Conservation (phyloP, 2,797 vertebrate genomes). For the Gambelia wislizenii region DNA sequence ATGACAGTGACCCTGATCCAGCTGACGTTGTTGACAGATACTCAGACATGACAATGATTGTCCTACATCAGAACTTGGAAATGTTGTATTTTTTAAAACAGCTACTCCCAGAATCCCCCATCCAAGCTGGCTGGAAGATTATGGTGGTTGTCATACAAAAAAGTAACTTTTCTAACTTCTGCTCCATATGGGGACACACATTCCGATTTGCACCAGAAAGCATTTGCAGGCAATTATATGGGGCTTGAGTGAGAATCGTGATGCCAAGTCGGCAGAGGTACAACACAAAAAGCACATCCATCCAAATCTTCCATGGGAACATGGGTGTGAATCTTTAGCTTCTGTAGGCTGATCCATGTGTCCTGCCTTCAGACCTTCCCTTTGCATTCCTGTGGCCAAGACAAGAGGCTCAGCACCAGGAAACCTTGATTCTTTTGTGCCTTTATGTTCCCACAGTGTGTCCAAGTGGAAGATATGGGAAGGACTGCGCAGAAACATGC, state of each 20-base stretch:
- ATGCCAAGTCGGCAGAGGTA: background rate
- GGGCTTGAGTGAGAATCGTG: background rate
- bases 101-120: too few species aligned
- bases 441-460: constrained; percentile 84
- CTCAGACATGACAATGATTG: too few species aligned
- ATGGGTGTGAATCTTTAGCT: background rate
- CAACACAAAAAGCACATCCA: too few species aligned
- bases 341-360: background rate
- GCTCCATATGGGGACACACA: too few species aligned
- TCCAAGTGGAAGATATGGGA: constrained; percentile 89
- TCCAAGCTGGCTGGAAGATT: too few species aligned
- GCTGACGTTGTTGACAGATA: background rate
- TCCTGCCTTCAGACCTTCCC: background rate
- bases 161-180: too few species aligned
- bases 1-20: background rate
- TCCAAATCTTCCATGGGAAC: too few species aligned
- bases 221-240: background rate
- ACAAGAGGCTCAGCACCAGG: background rate
- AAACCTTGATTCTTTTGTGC: constrained; percentile 16
- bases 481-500: constrained; percentile 89
- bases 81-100: too few species aligned
- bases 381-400: background rate
- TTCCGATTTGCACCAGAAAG: background rate
- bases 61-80: too few species aligned
- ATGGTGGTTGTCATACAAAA: too few species aligned